Evolutionary conservation across 2,888 invertebrate genomes (phyloP).

Genomic region (Pammene aurita): DNA sequence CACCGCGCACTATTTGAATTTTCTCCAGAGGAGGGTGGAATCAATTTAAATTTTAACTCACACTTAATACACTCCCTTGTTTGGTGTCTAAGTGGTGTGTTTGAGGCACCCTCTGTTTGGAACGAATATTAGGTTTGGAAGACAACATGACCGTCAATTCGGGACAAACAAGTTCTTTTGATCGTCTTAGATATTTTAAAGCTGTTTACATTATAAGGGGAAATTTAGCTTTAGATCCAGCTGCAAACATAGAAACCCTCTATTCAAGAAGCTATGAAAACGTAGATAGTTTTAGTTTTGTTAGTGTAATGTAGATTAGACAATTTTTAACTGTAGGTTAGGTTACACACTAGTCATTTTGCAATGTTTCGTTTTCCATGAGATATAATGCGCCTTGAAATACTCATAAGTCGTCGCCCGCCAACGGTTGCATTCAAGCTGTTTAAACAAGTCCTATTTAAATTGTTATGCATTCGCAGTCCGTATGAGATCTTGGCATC

Average conservation of each 20-base stretch:
- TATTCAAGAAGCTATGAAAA: too few relatives aligned
- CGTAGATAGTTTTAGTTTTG: too few relatives aligned
- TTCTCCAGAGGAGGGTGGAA: constrained; percentile 76
- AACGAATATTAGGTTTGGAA: constrained; percentile 78
- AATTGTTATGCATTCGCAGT: constrained; percentile 49
- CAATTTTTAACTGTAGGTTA: too few relatives aligned
- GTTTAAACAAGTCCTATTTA: constrained; percentile 49
- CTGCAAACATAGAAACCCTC: background rate
- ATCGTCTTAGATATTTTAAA: constrained; percentile 32
- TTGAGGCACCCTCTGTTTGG: constrained; percentile 80
- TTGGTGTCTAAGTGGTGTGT: constrained; percentile 84
- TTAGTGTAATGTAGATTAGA: too few relatives aligned
- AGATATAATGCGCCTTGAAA: constrained; percentile 43
- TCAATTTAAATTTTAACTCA: constrained; percentile 84
- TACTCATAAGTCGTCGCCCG: constrained; percentile 49
- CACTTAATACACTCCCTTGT: constrained; percentile 82
- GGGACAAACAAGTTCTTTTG: constrained; percentile 46
- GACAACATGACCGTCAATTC: constrained; percentile 69
- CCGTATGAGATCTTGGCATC: constrained; percentile 48
- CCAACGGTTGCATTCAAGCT: constrained; percentile 46
- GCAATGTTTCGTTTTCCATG: background rate
- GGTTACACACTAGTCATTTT: too few relatives aligned
- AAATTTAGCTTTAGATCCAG: background rate
- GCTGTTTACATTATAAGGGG: constrained; percentile 17
- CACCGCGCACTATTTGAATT: constrained; percentile 82